Evolutionary conservation across 2,888 invertebrate genomes (phyloP).

Genomic region (Biston betularia): DNA sequence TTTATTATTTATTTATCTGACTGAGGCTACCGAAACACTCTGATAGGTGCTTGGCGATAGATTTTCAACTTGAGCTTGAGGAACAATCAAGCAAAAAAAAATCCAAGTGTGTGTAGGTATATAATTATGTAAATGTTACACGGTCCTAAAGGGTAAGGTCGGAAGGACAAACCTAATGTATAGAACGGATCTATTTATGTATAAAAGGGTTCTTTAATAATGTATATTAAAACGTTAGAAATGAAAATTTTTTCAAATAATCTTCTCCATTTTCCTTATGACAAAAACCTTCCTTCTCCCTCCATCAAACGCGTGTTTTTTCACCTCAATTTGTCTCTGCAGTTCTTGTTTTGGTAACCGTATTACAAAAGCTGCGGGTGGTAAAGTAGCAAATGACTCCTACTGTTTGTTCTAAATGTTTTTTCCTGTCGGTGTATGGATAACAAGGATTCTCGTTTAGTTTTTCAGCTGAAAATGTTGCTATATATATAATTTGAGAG

Average conservation of each 20-base stretch:
- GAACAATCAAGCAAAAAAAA: too few relatives aligned
- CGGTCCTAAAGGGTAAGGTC: too few relatives aligned
- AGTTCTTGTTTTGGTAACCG: conserved; percentile 51
- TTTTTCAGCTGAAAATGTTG: conserved; percentile 30
- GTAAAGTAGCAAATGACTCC: conserved; percentile 64
- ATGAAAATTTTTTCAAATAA: neutral
- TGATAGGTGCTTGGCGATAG: too few relatives aligned
- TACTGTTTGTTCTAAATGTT: conserved; percentile 59
- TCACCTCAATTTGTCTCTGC: conserved; percentile 51
- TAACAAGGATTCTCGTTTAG: conserved; percentile 40
- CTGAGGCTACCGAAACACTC: too few relatives aligned
- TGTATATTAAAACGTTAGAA: neutral
- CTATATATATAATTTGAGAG: conserved; percentile 32
- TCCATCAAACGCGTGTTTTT: conserved; percentile 35
- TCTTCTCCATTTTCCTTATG: neutral
- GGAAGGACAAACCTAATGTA: too few relatives aligned
- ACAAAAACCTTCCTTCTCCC: neutral
- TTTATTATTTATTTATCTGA: too few relatives aligned
- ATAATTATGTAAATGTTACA: neutral
- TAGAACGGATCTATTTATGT: too few relatives aligned
- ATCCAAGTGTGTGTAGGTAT: too few relatives aligned
- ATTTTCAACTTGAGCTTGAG: too few relatives aligned
- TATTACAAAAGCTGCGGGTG: conserved; percentile 53
- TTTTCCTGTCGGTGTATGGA: conserved; percentile 45
- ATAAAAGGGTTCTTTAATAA: too few relatives aligned